Base-by-base conservation (phyloP, 2,888 invertebrate species). In the Pharmacophagus antenor region DNA sequence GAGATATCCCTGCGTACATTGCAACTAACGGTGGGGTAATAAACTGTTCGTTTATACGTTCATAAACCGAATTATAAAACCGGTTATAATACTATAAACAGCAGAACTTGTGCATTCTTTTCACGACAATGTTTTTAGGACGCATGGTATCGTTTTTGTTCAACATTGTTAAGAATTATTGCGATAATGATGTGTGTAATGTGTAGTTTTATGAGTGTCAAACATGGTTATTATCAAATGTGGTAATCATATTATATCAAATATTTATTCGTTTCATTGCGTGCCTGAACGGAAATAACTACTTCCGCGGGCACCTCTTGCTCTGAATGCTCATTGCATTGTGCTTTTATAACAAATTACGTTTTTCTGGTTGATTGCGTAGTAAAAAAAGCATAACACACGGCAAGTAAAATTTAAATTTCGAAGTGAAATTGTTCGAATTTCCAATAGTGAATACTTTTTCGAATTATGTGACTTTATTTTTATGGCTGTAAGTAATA, bases 311-410 rank as follows among this genome's bases (percentile, higher is more conserved):
- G 1, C 58, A 51, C 59, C 56, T 57, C 63, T 22, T 25, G 54
- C 58, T 62, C 61, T 61, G 17, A 37, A 23, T 41, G 56, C 44
- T 61, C 61, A 62, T 58, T 62, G 59, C 54, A 50, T 60, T 63
- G 61, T 53, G 60, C 56, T 47, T 37, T 61, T 52, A 52, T 56
- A 79, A 76, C 72, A 78, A 78, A 77, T 79, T 75, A 70, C 64
- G 1, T 77, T 85, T 85, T 82, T 74, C 80, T 81, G 84, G 80
- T 80, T 73, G 73, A 87, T 83, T 79, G 74, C 71, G 44, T 66
- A 63, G 72, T 72, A 65, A 80, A 75, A 72, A 73, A 56, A 50
- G 20, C 25, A 63, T 42, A 53, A 56, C 58, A 21, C 20, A 42
- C 17, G 20, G n/a, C 31, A 48, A 22, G 18, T 41, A 15, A 25